Evolutionary conservation across 2,113 vertebrate genomes (phyloP).

Genomic region (Tyto alba): DNA sequence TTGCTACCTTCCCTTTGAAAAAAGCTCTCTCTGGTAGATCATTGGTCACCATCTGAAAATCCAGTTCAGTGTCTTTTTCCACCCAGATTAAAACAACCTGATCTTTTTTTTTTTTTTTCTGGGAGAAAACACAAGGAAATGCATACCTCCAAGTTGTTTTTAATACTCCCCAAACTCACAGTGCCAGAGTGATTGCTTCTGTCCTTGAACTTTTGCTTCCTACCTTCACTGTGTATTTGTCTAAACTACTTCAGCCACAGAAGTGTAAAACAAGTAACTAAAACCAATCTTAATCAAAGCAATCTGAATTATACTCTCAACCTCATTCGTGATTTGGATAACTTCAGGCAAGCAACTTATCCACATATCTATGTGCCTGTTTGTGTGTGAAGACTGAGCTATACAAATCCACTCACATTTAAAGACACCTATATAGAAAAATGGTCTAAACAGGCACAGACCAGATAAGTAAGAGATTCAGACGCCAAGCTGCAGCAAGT

Average conservation of each 20-base stretch:
- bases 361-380: rapidly evolving
- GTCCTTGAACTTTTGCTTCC: background rate
- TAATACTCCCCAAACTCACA: background rate
- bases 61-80: background rate
- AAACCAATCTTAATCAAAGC: background rate
- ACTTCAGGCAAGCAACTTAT: background rate
- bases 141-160: background rate
- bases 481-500: background rate
- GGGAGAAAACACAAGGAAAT: background rate
- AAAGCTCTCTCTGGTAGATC: background rate
- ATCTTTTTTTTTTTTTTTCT: background rate
- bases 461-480: background rate
- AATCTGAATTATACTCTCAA: background rate
- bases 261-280: background rate
- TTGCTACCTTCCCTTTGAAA: background rate
- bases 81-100: background rate
- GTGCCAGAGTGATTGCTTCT: background rate
- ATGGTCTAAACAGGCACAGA: background rate
- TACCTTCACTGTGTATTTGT: background rate
- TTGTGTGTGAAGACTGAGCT: background rate
- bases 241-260: background rate
- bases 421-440: background rate
- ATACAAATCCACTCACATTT: background rate
- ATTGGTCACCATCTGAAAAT: background rate
- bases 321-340: background rate